Evolutionary conservation across 2,888 invertebrate species (phyloP).

Genomic region (Drosophila emarginata): DNA sequence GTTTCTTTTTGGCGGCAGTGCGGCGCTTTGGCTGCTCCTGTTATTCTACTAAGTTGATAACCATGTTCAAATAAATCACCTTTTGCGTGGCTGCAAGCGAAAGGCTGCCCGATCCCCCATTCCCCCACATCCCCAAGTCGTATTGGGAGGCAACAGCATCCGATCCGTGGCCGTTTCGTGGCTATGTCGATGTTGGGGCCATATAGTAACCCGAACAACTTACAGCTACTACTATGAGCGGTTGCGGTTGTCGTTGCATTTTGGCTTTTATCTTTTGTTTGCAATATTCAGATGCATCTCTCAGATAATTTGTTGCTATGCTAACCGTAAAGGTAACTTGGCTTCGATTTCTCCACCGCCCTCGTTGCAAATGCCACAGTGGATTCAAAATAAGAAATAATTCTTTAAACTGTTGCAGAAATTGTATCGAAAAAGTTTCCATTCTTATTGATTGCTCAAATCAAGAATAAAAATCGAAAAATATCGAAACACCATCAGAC

Average conservation of each 20-base stretch:
- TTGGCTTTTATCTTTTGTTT: slow-evolving; percentile 77
- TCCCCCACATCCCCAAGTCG: slow-evolving; percentile 28
- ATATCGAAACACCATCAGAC: no score
- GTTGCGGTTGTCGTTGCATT: slow-evolving; percentile 71
- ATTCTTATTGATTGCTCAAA: not conserved
- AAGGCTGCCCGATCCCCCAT: slow-evolving; percentile 58
- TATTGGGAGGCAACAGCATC: slow-evolving; percentile 29
- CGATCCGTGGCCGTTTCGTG: not conserved
- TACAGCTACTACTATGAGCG: slow-evolving; percentile 40
- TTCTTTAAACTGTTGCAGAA: not conserved
- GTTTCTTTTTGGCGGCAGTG: slow-evolving; percentile 47
- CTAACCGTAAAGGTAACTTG: slow-evolving; percentile 60
- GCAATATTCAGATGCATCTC: slow-evolving; percentile 78
- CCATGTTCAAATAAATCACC: slow-evolving; percentile 82
- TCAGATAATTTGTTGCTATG: slow-evolving; percentile 71
- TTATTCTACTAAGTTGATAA: slow-evolving; percentile 81
- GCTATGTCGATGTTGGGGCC: slow-evolving; percentile 17
- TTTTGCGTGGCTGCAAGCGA: slow-evolving; percentile 78
- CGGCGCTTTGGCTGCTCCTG: slow-evolving; percentile 79
- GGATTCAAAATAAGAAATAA: not conserved
- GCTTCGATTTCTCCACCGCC: slow-evolving; percentile 34
- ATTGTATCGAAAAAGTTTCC: no score
- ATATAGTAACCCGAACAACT: slow-evolving; percentile 41
- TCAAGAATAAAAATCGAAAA: not conserved
- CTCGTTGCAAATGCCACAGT: slow-evolving; percentile 19